A percentile compares a stretch with the other conserved stretches of the same genome.
Evolutionary conservation across 2,888 invertebrate species (phyloP).

Genomic region (Phyto melanocephala): DNA sequence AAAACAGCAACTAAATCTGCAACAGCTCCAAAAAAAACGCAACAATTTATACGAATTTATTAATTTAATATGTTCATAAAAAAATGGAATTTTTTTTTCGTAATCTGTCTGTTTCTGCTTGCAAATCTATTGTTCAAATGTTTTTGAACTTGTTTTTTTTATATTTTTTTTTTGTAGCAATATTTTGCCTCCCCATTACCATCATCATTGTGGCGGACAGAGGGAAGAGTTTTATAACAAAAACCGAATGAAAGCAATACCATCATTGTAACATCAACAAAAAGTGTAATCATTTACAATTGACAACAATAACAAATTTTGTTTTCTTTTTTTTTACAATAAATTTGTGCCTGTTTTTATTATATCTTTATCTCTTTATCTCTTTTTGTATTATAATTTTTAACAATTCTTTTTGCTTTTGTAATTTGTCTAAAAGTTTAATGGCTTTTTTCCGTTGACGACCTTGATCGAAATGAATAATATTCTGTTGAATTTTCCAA

Average conservation of each 20-base stretch:
- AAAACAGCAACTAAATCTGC: not conserved
- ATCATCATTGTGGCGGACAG: too few relatives aligned
- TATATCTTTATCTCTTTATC: too few relatives aligned
- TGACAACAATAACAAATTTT: conserved; percentile 35
- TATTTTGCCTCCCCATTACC: too few relatives aligned
- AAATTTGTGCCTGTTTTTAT: not conserved
- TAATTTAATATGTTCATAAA: conserved; percentile 35
- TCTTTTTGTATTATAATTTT: not conserved
- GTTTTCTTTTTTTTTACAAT: not conserved
- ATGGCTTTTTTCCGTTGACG: conserved; percentile 16
- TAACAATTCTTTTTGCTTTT: not conserved
- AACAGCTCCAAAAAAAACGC: too few relatives aligned
- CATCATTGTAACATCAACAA: not conserved
- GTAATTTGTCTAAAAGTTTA: conserved; percentile 8
- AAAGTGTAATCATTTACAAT: conserved; percentile 22
- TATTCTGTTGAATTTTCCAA: not conserved
- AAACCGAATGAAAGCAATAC: not conserved
- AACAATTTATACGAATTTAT: conserved; percentile 34
- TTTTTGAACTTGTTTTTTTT: not conserved
- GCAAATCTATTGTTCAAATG: conserved; percentile 31
- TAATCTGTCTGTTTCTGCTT: not conserved
- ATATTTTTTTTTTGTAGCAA: too few relatives aligned
- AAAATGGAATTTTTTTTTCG: not conserved
- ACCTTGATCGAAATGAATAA: conserved; percentile 25
- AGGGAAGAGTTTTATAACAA: not conserved